Percentiles rank a stretch among this genome's conserved stretches.
These are phyloP conservation scores for Eupeodes latifasciatus DNA, from an alignment of 2,888 invertebrate genomes.

Conservation along the genomic window DNA sequence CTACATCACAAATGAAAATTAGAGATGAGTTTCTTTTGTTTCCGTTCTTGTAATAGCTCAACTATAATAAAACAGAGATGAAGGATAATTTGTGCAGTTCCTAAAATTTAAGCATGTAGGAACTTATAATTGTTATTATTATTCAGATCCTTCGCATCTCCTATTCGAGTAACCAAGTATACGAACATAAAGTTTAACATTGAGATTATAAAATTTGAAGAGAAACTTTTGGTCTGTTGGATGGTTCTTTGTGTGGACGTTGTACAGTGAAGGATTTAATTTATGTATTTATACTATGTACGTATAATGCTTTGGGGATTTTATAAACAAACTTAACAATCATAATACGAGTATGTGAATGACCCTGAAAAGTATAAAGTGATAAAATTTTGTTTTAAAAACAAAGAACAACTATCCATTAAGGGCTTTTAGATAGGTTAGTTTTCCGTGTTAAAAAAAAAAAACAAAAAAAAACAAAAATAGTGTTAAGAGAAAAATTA, in stretches of 20 bases:
- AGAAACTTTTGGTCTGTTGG: not conserved
- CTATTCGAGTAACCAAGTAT: too few relatives aligned
- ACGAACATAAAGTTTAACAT: not conserved
- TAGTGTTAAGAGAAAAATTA: too few relatives aligned
- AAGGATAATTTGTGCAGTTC: conserved; percentile 29
- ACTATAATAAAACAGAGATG: not conserved
- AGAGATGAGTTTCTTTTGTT: not conserved
- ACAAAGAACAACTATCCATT: not conserved
- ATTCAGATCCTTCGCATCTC: not conserved
- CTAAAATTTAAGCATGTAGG: not conserved
- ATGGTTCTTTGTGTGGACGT: not conserved
- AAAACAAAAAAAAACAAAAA: too few relatives aligned
- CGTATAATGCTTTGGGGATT: not conserved
- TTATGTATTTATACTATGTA: too few relatives aligned
- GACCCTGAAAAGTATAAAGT: not conserved
- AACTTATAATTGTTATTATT: conserved; percentile 7
- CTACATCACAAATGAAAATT: not conserved
- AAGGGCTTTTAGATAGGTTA: not conserved
- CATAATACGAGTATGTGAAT: not conserved
- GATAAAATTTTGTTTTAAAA: not conserved
- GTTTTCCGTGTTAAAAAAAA: too few relatives aligned
- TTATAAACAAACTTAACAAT: not conserved
- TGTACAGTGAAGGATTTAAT: not conserved
- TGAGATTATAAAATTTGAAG: conserved; percentile 5
- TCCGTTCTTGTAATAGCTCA: not conserved